Conservation (phyloP, 2,113 vertebrate species). For the western clawed frog (Xenopus tropicalis) region DNA sequence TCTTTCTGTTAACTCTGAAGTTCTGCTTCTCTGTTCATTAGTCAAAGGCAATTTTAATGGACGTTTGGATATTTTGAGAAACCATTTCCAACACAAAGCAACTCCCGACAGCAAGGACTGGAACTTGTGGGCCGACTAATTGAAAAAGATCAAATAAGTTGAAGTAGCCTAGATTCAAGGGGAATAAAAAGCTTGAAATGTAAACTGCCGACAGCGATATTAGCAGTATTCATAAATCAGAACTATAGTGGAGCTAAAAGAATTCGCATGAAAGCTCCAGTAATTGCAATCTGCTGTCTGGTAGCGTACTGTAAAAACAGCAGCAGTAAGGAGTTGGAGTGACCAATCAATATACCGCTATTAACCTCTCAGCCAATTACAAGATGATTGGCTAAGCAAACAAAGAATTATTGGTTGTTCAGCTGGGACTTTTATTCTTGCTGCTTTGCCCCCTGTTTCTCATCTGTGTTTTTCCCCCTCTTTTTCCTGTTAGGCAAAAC, state of each 20-base stretch:
- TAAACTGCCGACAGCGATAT: conserved; percentile 50
- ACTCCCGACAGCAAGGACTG: conserved; percentile 7
- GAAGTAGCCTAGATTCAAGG: conserved; percentile 50
- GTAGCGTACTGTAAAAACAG: conserved; percentile 61
- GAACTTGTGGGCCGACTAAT: conserved; percentile 1
- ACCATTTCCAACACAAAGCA: conserved; percentile 14
- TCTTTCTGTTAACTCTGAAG: not conserved
- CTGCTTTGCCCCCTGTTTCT: conserved; percentile 3
- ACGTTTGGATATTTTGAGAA: not conserved
- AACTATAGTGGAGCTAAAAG: conserved; percentile 45
- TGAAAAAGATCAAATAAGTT: conserved; percentile 24
- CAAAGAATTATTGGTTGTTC: conserved; percentile 89
- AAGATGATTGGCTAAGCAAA: conserved; percentile 88
- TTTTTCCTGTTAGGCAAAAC: conserved; percentile 66
- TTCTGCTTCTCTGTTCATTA: conserved; percentile 7
- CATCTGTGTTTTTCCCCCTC: conserved; percentile 32
- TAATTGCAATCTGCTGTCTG: conserved; percentile 58
- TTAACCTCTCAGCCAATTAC: conserved; percentile 85
- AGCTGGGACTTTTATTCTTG: conserved; percentile 69
- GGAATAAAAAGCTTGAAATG: conserved; percentile 44
- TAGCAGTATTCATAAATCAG: conserved; percentile 60
- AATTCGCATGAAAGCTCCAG: conserved; percentile 48
- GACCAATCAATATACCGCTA: conserved; percentile 72
- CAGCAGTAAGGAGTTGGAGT: conserved; percentile 59
- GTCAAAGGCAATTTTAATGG: conserved; percentile 12